phyloP scores from a whole-genome alignment of 2,113 vertebrate species.

The Carassius carassius region DNA sequence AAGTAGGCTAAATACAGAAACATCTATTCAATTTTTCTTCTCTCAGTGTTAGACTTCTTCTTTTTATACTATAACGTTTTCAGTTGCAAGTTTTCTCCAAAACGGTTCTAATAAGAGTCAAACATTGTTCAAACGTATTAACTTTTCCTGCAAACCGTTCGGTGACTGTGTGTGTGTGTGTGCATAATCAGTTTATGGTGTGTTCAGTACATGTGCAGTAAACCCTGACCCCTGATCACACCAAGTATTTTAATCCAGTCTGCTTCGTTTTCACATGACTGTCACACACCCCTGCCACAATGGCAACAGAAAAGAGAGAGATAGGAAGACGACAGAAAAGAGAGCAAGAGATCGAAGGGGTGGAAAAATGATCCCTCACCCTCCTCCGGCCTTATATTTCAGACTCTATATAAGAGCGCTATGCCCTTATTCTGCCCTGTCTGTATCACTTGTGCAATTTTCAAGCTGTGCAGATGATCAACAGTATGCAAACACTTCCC shows the following conservation, averaged over 20 bases:
- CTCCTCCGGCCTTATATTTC: conserved; percentile 14
- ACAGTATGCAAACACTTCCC: conserved; percentile 11
- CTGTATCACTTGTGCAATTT: neutral
- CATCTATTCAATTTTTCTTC: neutral
- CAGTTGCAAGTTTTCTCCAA: neutral
- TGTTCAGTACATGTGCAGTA: conserved; percentile 60
- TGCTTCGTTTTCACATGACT: conserved; percentile 81
- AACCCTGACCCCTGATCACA: conserved; percentile 75
- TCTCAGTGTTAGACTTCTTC: neutral
- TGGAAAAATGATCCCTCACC: conserved; percentile 37
- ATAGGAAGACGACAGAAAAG: conserved; percentile 52
- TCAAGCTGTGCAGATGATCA: neutral
- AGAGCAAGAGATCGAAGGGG: conserved; percentile 22
- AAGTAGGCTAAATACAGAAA: neutral
- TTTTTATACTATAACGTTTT: no score
- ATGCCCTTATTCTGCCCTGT: neutral
- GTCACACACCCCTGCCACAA: conserved; percentile 75
- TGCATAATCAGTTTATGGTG: conserved; percentile 40
- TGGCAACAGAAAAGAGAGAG: conserved; percentile 70
- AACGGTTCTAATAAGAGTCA: neutral
- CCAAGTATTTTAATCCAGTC: conserved; percentile 84
- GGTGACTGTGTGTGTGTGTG: neutral
- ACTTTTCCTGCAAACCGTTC: neutral
- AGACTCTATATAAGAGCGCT: neutral
- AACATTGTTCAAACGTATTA: neutral